Percentiles rank a stretch among this genome's conserved stretches.
Evolutionary conservation across 2,888 invertebrate genomes (phyloP).

Genomic region (Barypeithes pellucidus): DNA sequence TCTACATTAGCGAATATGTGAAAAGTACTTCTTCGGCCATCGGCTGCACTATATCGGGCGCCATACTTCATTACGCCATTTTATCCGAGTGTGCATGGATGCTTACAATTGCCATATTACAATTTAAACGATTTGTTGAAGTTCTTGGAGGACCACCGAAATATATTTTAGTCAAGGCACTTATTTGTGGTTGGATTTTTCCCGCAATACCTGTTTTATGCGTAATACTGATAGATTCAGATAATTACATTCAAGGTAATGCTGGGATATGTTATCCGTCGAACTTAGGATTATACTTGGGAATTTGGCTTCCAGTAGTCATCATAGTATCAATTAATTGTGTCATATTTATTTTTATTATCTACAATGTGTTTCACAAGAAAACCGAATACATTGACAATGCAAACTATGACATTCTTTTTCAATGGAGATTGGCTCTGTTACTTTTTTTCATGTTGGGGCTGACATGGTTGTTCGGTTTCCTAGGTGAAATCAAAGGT

Average conservation of each 20-base stretch:
- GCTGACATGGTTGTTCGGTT: slow-evolving; percentile 76
- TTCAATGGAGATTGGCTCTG: slow-evolving; percentile 75
- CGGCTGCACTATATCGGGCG: slow-evolving; percentile 73
- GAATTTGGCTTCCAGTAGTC: slow-evolving; percentile 74
- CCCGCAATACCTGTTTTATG: slow-evolving; percentile 74
- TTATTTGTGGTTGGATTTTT: slow-evolving; percentile 78
- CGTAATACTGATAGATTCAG: slow-evolving; percentile 71
- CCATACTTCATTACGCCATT: slow-evolving; percentile 79
- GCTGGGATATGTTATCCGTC: slow-evolving; percentile 74
- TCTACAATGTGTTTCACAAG: slow-evolving; percentile 72
- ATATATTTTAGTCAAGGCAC: slow-evolving; percentile 72
- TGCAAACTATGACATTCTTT: slow-evolving; percentile 63
- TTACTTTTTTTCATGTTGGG: slow-evolving; percentile 77
- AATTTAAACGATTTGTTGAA: slow-evolving; percentile 78
- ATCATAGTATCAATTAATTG: slow-evolving; percentile 74
- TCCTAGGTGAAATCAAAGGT: slow-evolving; percentile 69
- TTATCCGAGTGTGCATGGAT: slow-evolving; percentile 83
- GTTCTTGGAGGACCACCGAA: slow-evolving; percentile 76
- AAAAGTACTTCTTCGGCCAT: slow-evolving; percentile 72
- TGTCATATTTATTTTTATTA: slow-evolving; percentile 75
- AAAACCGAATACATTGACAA: slow-evolving; percentile 62
- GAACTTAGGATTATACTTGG: slow-evolving; percentile 73
- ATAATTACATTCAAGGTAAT: slow-evolving; percentile 70
- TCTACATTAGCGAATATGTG: slow-evolving; percentile 58
- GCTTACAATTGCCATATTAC: slow-evolving; percentile 79